These are phyloP conservation scores for Cistogaster globosa DNA, from an alignment of 2,888 invertebrate genomes.

Conservation along the genomic window DNA sequence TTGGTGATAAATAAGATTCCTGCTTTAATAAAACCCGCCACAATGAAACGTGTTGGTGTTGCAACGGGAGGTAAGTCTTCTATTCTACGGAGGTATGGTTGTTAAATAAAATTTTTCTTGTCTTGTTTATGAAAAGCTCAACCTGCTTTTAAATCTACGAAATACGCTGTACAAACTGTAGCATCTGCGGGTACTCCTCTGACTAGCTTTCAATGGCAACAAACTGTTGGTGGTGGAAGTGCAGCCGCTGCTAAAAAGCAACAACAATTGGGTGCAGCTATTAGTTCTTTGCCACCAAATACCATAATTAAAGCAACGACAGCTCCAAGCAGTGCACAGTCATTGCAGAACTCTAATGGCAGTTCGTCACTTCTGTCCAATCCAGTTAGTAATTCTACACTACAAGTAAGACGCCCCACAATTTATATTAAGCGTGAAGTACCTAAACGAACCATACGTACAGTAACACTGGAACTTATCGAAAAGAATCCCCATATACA, in stretches of 20 bases:
- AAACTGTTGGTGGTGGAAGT: constrained; percentile 67
- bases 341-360: constrained; percentile 73
- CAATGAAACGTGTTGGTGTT: constrained; percentile 78
- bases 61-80: constrained; percentile 67
- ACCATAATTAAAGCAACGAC: constrained; percentile 79
- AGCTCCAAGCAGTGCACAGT: constrained; percentile 44
- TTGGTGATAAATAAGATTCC: constrained; percentile 77
- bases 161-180: constrained; percentile 76
- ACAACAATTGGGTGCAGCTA: constrained; percentile 77
- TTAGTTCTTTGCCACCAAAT: constrained; percentile 79
- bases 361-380: constrained; percentile 62
- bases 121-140: constrained; percentile 5
- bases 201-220: constrained; percentile 75
- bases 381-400: constrained; percentile 47
- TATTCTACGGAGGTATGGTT: background rate
- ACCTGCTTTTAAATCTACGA: constrained; percentile 76
- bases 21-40: constrained; percentile 75
- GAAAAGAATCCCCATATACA: constrained; percentile 79
- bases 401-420: constrained; percentile 76
- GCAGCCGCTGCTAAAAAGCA: constrained; percentile 63
- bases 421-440: constrained; percentile 80
- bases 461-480: constrained; percentile 79
- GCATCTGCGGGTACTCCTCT: constrained; percentile 75
- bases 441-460: constrained; percentile 79
- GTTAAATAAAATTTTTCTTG: background rate